Base-by-base conservation (phyloP, 2,888 invertebrate genomes). In the Catocala fraxini region DNA sequence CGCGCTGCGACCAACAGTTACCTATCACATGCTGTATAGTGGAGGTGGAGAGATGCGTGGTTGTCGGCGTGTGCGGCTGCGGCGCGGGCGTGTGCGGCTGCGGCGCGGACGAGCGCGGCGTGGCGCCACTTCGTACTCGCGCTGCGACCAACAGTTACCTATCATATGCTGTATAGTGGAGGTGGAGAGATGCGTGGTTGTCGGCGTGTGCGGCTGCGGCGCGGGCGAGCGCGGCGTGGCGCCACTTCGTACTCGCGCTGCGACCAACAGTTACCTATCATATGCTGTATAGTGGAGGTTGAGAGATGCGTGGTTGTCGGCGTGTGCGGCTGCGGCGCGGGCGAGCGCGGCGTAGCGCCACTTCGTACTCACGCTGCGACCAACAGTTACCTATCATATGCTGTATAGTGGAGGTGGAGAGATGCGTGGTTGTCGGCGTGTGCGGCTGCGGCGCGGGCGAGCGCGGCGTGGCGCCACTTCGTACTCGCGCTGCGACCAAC, bases 401-500 rank as follows among this genome's bases (percentile, higher is more conserved):
- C 65, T 94, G 94, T 78, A 94, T 93, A 56, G 94, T 94, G 61
- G 94, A 90, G 4, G 94, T 93, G 65, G 94, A 94, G 13, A 94
- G 90, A 56, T 94, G 94, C 54, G 93, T 94, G 68, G 91, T 80
- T 69, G 91, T 89, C 70, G 93, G 92, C 48, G 92, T 88, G 58
- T 81, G 85, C 6, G 97, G 82, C 96, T 95, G 84, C 96, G 97
- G 85, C 3, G 97, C 96, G 25, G 93, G 92, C 48, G 96, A 96
- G 57, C 96, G 95, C 25, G 25, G 25, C 9, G 96, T 94, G 92
- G 88, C 95, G 72, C 95, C 89, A 55, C 95, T 95, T 92, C 93
- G 70, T 39, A 98, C 91, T 46, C 97, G 94, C 82, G 97, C 97
- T 11, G 99, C 99, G n/a, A 99, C 98, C 73, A 99, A 2, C 10